Conservation (phyloP, 2,113 vertebrate species). For the Dinomys branickii region DNA sequence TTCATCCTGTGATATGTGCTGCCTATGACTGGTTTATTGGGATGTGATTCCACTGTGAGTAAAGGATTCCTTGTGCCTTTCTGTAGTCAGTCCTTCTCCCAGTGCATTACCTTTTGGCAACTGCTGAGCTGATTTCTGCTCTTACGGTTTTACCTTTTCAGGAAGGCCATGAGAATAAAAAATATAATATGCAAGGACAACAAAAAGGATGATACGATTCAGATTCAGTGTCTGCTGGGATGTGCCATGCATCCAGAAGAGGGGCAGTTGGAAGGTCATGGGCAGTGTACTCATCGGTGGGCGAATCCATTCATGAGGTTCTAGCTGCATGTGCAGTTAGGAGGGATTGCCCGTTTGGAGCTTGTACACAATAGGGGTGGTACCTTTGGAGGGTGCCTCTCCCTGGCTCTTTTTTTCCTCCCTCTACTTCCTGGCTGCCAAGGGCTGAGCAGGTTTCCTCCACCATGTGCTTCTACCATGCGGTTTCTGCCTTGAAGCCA, state of each 20-base stretch:
- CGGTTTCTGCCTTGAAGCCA: not conserved
- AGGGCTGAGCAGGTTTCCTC: not conserved
- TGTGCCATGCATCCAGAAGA: no score
- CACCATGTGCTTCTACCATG: not conserved
- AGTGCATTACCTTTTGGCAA: not conserved
- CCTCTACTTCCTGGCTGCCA: not conserved
- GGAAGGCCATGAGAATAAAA: not conserved
- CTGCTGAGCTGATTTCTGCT: not conserved
- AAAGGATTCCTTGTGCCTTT: not conserved
- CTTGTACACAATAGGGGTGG: not conserved
- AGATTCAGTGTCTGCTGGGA: not conserved
- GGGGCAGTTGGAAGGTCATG: not conserved
- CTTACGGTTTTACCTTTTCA: not conserved
- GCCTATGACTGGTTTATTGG: not conserved
- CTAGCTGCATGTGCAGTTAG: not conserved
- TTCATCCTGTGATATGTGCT: not conserved
- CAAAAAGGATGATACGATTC: no score
- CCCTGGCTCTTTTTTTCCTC: not conserved
- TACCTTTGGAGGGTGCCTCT: not conserved
- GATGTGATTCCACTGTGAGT: no score
- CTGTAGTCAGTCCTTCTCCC: not conserved
- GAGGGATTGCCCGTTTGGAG: not conserved
- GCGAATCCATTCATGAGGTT: not conserved
- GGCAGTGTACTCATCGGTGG: not conserved
- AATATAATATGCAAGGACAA: no score